A percentile compares a stretch with the other conserved stretches of the same genome.
Evolutionary conservation across 2,113 vertebrate genomes (phyloP).

Genomic region (Baryphthengus martii): DNA sequence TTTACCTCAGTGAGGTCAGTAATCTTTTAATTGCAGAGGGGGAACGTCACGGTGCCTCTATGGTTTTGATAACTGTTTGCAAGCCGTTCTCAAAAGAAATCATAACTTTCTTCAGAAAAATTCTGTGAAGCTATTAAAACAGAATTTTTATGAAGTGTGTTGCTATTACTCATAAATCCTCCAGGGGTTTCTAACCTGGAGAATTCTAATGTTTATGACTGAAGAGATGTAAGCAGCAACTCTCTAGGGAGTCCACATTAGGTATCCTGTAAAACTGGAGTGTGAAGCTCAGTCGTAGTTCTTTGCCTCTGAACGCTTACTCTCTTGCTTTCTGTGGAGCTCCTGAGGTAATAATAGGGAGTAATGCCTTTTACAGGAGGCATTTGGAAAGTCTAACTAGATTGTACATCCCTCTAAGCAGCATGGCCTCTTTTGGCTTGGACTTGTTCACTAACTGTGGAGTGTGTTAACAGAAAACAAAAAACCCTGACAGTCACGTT

Average conservation of each 20-base stretch:
- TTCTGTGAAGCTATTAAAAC: not conserved
- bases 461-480: not conserved
- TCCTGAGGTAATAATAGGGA: not conserved
- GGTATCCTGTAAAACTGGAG: not conserved
- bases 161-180: not conserved
- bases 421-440: not conserved
- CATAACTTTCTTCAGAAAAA: not conserved
- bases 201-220: not conserved
- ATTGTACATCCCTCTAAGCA: not conserved
- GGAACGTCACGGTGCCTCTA: not conserved
- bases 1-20: constrained; percentile 99
- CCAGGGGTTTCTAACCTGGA: not conserved
- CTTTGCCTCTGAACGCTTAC: not conserved
- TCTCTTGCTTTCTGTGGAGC: not conserved
- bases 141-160: not conserved
- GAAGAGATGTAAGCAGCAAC: not conserved
- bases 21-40: not conserved
- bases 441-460: not conserved
- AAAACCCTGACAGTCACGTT: not conserved
- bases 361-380: not conserved
- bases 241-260: not conserved
- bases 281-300: not conserved
- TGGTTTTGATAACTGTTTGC: not conserved
- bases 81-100: not conserved
- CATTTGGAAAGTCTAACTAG: not conserved